Percentiles rank a stretch among this genome's conserved stretches.
These are phyloP conservation scores for Ctenoplectra terminalis DNA, from an alignment of 1,140 invertebrate species.

Conservation along the genomic window DNA sequence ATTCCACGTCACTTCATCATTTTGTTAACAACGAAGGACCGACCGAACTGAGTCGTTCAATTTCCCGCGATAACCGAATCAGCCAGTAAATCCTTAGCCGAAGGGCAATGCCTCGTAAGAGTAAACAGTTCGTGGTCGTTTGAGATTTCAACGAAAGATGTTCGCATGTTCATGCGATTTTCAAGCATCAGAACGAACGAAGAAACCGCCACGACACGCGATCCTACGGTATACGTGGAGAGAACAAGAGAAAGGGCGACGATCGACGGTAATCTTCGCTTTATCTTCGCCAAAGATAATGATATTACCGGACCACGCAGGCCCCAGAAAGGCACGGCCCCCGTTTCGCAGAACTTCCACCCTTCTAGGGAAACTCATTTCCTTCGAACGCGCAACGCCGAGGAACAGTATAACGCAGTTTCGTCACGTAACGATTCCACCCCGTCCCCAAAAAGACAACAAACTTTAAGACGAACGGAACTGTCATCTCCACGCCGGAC, in stretches of 20 bases:
- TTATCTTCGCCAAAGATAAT: constrained; percentile 54
- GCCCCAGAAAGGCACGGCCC: not conserved
- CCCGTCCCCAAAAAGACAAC: constrained; percentile 63
- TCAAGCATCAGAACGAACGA: not conserved
- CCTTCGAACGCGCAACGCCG: constrained; percentile 22
- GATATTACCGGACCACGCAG: constrained; percentile 47
- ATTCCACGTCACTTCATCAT: not conserved
- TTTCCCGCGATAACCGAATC: constrained; percentile 42
- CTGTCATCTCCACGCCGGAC: constrained; percentile 77
- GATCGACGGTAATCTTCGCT: constrained; percentile 48
- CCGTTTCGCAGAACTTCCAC: constrained; percentile 1
- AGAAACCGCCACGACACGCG: not conserved
- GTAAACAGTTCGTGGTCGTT: constrained; percentile 8
- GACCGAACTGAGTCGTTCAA: constrained; percentile 30
- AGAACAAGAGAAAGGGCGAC: not conserved
- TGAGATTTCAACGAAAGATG: constrained; percentile 1
- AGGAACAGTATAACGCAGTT: constrained; percentile 68
- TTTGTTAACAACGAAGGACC: not conserved
- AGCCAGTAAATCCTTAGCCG: constrained; percentile 14
- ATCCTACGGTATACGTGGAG: not conserved
- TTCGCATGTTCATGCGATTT: constrained; percentile 4
- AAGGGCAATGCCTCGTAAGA: not conserved
- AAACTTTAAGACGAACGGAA: constrained; percentile 76
- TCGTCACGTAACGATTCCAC: constrained; percentile 73
- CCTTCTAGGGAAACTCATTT: constrained; percentile 62